phyloP scores from a whole-genome alignment of 2,113 vertebrate species.

The Serinus canaria region DNA sequence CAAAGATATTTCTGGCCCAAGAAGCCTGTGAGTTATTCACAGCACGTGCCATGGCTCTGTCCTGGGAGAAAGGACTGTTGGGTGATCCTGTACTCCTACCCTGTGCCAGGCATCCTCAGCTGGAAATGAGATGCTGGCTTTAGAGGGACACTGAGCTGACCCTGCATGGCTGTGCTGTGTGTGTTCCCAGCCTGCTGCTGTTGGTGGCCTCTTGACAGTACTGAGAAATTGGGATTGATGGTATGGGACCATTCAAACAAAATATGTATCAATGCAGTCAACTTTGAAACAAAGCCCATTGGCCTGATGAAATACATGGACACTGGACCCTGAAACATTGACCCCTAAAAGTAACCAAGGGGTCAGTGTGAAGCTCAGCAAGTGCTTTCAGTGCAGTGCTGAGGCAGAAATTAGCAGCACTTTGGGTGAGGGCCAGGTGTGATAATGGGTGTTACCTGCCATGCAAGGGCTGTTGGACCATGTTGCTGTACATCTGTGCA shows the following conservation, averaged over 20 bases:
- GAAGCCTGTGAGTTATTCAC: neutral
- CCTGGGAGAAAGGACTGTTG: accelerated
- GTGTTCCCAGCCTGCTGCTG: neutral
- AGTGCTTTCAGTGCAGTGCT: neutral
- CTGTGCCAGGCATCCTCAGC: neutral
- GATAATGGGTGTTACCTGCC: neutral
- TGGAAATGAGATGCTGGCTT: neutral
- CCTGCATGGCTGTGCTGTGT: neutral
- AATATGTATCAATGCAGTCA: neutral
- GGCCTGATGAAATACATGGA: neutral
- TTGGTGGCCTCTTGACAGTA: neutral
- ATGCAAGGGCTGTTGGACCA: neutral
- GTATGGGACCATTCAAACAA: neutral
- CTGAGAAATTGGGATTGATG: neutral
- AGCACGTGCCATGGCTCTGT: neutral
- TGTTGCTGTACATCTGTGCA: neutral
- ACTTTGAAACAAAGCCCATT: neutral
- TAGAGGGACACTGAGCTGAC: neutral
- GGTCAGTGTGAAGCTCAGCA: neutral
- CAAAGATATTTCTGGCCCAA: neutral
- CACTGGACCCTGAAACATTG: neutral
- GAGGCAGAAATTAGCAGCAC: neutral
- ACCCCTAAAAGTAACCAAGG: neutral
- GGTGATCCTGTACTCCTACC: neutral
- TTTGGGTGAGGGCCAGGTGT: neutral